These are phyloP conservation scores for Philonicus albiceps DNA, from an alignment of 2,888 invertebrate species.

Conservation along the genomic window DNA sequence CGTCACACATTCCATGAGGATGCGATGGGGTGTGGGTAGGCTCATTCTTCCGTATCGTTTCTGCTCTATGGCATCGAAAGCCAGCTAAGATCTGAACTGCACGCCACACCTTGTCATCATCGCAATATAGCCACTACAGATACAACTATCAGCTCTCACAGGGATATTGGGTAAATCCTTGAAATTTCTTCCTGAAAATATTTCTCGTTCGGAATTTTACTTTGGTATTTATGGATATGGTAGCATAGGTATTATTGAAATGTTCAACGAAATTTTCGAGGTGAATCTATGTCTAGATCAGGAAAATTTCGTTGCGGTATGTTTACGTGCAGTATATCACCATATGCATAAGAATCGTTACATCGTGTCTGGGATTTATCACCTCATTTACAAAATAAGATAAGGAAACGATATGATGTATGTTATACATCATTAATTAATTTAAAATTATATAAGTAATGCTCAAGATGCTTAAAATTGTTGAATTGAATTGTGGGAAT, in stretches of 20 bases:
- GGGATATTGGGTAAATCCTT: neutral
- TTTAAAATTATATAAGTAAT: no score
- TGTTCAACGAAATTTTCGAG: conserved; percentile 22
- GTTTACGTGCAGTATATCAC: neutral
- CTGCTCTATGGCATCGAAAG: neutral
- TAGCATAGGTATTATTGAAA: conserved; percentile 14
- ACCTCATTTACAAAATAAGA: neutral
- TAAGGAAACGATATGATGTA: neutral
- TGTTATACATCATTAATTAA: no score
- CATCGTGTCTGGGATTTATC: neutral
- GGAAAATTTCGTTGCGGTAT: neutral
- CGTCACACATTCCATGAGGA: neutral
- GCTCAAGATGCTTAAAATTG: no score
- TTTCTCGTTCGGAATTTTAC: conserved; percentile 12
- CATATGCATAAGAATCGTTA: neutral
- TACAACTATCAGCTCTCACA: neutral
- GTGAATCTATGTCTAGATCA: neutral
- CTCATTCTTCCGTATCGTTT: neutral
- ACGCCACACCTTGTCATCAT: neutral
- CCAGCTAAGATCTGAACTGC: neutral
- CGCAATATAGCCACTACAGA: neutral
- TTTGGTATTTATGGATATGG: conserved; percentile 1
- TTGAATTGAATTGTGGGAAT: no score
- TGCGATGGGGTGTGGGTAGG: neutral
- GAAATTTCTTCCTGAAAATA: conserved; percentile 13